phyloP scores from a whole-genome alignment of 1,140 invertebrate species.

The Subanguina moxae region DNA sequence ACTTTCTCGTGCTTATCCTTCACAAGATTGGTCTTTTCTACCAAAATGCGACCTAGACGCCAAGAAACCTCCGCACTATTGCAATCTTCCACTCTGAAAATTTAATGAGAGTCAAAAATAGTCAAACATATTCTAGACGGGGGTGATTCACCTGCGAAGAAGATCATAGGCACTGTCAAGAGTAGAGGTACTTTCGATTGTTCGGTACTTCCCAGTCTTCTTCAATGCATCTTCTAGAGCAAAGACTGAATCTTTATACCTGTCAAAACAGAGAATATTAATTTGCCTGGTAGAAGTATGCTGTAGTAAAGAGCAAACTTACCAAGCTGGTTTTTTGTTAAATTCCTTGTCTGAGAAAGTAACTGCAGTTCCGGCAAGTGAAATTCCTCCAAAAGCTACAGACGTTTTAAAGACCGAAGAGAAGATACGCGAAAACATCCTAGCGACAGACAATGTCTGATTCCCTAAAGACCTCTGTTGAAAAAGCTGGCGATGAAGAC shows the following conservation, averaged over 20 bases:
- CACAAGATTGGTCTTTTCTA: constrained; percentile 36
- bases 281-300: neutral
- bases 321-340: constrained; percentile 45
- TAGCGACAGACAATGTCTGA: neutral
- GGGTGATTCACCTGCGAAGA: constrained; percentile 25
- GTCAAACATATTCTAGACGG: neutral
- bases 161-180: constrained; percentile 39
- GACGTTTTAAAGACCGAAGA: constrained; percentile 12
- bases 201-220: constrained; percentile 25
- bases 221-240: constrained; percentile 34
- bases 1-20: constrained; percentile 28
- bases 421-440: constrained; percentile 20
- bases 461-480: too few species aligned
- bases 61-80: constrained; percentile 43
- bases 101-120: neutral
- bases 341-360: constrained; percentile 39
- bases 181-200: constrained; percentile 27
- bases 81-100: constrained; percentile 7
- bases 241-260: constrained; percentile 22
- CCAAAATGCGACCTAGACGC: constrained; percentile 42
- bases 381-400: neutral
- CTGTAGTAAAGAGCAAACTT: neutral
- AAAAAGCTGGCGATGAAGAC: too few species aligned
- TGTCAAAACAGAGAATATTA: too few species aligned
- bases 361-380: constrained; percentile 19